Percentiles rank a stretch among this genome's conserved stretches.
Evolutionary conservation across 1,140 invertebrate genomes (phyloP).

Genomic region (Leptestheria dahalacensis): DNA sequence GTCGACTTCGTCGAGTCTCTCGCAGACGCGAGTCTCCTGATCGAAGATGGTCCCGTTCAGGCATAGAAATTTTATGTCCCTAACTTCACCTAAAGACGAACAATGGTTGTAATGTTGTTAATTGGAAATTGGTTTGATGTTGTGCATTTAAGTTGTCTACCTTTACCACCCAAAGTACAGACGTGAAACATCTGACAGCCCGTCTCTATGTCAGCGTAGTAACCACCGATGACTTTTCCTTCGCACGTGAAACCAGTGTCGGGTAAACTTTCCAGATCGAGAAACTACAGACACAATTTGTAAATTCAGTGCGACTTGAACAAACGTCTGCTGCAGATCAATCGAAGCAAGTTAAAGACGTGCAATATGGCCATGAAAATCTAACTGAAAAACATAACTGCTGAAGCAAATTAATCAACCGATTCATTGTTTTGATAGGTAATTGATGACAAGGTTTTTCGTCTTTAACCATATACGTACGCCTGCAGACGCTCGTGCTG

Average conservation of each 20-base stretch:
- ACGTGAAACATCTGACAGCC: conserved; percentile 86
- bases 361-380: no score
- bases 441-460: no score
- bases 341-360: no score
- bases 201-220: conserved; percentile 78
- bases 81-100: conserved; percentile 41
- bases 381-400: no score
- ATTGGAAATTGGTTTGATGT: neutral
- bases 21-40: conserved; percentile 64
- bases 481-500: no score
- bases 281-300: neutral
- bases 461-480: no score
- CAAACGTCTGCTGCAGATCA: no score
- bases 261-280: neutral
- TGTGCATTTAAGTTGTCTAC: neutral
- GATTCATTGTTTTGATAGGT: no score
- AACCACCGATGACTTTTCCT: conserved; percentile 74
- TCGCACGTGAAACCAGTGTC: conserved; percentile 58
- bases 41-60: conserved; percentile 83
- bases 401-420: no score
- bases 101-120: neutral
- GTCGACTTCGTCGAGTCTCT: conserved; percentile 71
- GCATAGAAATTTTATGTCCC: conserved; percentile 71
- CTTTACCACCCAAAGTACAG: conserved; percentile 51
- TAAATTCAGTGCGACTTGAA: no score